Percentiles rank a stretch among this genome's conserved stretches.
Conservation (phyloP, 2,888 invertebrate genomes). For the Chorisops tibialis region DNA sequence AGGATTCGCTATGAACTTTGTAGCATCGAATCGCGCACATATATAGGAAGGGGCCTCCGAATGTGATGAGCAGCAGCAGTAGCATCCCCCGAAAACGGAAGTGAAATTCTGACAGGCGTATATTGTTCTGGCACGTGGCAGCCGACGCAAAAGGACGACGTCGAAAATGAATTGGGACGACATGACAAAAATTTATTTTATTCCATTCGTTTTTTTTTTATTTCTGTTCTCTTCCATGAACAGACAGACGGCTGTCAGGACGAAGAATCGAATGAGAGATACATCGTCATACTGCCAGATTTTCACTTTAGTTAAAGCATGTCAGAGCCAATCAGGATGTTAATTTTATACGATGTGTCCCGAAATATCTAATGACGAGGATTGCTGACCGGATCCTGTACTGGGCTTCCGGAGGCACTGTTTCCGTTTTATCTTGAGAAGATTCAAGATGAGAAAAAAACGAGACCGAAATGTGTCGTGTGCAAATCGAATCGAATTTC, state of each 20-base stretch:
- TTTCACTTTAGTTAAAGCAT: constrained; percentile 2
- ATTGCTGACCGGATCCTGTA: constrained; percentile 19
- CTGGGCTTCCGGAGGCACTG: constrained; percentile 19
- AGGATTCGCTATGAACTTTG: not conserved
- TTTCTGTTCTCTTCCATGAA: not conserved
- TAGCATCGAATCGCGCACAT: no score
- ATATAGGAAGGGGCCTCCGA: no score
- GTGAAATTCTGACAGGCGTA: constrained; percentile 18
- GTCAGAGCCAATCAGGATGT: constrained; percentile 5
- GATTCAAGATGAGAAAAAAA: no score
- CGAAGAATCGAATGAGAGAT: constrained; percentile 12
- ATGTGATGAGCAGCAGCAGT: no score
- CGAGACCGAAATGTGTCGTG: not conserved
- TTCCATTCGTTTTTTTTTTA: not conserved
- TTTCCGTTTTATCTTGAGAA: not conserved
- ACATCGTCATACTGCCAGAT: constrained; percentile 12
- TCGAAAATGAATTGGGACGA: constrained; percentile 3
- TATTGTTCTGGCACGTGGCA: constrained; percentile 1
- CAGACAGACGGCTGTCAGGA: constrained; percentile 5
- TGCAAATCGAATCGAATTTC: constrained; percentile 9
- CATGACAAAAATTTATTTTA: not conserved
- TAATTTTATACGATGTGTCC: not conserved
- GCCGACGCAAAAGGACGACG: constrained; percentile 1
- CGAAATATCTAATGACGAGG: constrained; percentile 11
- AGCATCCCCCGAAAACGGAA: constrained; percentile 4